Percentiles rank a stretch among this genome's conserved stretches.
Evolutionary conservation across 1,140 invertebrate species (phyloP).

Genomic region (Apis dorsata): DNA sequence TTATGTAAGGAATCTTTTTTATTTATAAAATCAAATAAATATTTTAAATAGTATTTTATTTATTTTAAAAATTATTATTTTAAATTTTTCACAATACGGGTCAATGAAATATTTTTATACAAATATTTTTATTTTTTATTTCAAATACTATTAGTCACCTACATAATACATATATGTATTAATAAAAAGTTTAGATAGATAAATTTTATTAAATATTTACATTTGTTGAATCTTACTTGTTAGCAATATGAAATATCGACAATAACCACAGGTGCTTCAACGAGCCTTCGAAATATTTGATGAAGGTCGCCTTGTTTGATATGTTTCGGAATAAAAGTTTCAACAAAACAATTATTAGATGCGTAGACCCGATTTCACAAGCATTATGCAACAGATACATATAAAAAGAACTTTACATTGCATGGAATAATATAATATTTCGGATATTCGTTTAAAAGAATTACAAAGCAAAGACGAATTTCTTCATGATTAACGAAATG

Average conservation of each 20-base stretch:
- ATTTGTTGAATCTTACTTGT: neutral
- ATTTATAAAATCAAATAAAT: too few relatives aligned
- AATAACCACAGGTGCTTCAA: neutral
- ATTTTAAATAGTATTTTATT: too few relatives aligned
- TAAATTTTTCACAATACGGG: too few relatives aligned
- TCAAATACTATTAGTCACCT: too few relatives aligned
- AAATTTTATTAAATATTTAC: too few relatives aligned
- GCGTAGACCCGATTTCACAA: slow-evolving; percentile 47
- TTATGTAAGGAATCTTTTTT: too few relatives aligned
- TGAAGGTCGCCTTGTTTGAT: slow-evolving; percentile 14
- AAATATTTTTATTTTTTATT: too few relatives aligned
- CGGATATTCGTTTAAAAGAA: neutral
- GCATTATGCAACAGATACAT: slow-evolving; percentile 24
- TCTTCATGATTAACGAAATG: slow-evolving; percentile 16
- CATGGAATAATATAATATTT: slow-evolving; percentile 32
- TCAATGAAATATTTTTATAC: too few relatives aligned
- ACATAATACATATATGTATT: neutral
- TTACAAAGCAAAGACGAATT: slow-evolving; percentile 33
- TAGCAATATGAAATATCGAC: slow-evolving; percentile 16
- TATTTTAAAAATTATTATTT: too few relatives aligned
- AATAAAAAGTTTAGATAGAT: neutral
- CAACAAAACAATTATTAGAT: slow-evolving; percentile 12
- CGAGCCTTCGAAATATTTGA: slow-evolving; percentile 21
- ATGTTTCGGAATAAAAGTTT: slow-evolving; percentile 36
- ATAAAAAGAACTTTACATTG: neutral